These are phyloP conservation scores for Symphodus melops DNA, from an alignment of 2,113 vertebrate genomes.

Conservation along the genomic window DNA sequence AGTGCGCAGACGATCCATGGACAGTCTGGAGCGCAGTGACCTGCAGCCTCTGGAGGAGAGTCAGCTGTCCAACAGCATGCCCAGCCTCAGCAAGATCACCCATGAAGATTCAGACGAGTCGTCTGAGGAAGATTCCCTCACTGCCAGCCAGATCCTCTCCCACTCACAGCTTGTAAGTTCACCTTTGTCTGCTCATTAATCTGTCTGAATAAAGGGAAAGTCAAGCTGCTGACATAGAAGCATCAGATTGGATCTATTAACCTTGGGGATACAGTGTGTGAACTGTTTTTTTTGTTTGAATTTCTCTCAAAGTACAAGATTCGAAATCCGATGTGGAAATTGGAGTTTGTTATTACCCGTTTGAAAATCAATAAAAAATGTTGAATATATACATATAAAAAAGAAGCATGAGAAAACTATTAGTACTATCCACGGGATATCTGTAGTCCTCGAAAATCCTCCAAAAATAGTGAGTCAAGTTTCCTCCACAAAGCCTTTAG, in stretches of 20 bases:
- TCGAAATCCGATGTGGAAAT: too few species aligned
- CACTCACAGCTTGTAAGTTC: constrained; percentile 89
- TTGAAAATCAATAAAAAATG: too few species aligned
- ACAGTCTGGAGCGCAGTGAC: constrained; percentile 93
- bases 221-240: not conserved
- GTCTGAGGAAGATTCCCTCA: constrained; percentile 93
- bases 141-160: constrained; percentile 90
- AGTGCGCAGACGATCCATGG: constrained; percentile 92
- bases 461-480: too few species aligned
- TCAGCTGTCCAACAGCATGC: constrained; percentile 89
- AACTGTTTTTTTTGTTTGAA: too few species aligned
- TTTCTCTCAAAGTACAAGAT: too few species aligned
- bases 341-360: too few species aligned
- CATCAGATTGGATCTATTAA: too few species aligned
- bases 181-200: constrained; percentile 27
- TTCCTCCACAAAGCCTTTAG: not conserved
- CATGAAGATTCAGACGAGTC: constrained; percentile 93
- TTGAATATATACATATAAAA: too few species aligned
- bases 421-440: not conserved
- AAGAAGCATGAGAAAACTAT: not conserved
- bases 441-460: not conserved
- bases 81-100: constrained; percentile 88
- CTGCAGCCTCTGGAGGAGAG: constrained; percentile 90
- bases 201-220: not conserved
- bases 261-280: too few species aligned